Conservation (phyloP, 2,797 vertebrate species). For the Xyrichtys novacula region DNA sequence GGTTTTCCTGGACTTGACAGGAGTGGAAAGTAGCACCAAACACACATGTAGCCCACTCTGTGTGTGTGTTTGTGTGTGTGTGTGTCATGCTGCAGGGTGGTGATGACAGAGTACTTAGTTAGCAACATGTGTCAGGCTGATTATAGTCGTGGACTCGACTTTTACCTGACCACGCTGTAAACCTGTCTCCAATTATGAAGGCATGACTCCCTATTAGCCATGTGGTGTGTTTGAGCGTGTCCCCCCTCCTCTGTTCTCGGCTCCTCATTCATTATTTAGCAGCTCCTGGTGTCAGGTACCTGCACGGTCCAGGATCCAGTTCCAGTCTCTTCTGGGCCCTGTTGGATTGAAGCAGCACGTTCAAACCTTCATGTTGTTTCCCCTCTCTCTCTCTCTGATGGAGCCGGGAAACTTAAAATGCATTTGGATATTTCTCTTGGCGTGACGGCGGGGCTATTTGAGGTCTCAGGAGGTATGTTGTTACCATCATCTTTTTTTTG, state of each 20-base stretch:
- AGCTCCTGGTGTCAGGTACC: conserved; percentile 81
- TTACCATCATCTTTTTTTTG: conserved; percentile 40
- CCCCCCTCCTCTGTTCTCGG: conserved; percentile 38
- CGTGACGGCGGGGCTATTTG: conserved; percentile 30
- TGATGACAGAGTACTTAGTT: conserved; percentile 54
- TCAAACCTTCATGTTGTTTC: conserved; percentile 33
- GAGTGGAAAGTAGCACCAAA: conserved; percentile 13
- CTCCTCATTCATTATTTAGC: conserved; percentile 82
- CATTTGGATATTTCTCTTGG: conserved; percentile 73
- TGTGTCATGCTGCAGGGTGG: conserved; percentile 25
- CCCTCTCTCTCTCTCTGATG: conserved; percentile 17
- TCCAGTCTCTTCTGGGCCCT: conserved; percentile 49
- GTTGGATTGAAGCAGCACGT: conserved; percentile 17
- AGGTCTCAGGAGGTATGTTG: conserved; percentile 72
- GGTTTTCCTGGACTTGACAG: conserved; percentile 11
- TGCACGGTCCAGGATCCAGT: conserved; percentile 75
- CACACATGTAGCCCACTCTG: conserved; percentile 2
- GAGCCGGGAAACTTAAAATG: conserved; percentile 55
- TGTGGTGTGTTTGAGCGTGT: conserved; percentile 52
- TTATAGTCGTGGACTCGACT: conserved; percentile 64
- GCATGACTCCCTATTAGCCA: conserved; percentile 61
- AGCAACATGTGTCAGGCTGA: conserved; percentile 66
- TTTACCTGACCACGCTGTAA: conserved; percentile 66
- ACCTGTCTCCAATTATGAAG: conserved; percentile 70
- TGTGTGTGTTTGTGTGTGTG: conserved; percentile 28